These are phyloP conservation scores for Amblyjoppa proteus DNA, from an alignment of 2,888 invertebrate species.

Conservation along the genomic window DNA sequence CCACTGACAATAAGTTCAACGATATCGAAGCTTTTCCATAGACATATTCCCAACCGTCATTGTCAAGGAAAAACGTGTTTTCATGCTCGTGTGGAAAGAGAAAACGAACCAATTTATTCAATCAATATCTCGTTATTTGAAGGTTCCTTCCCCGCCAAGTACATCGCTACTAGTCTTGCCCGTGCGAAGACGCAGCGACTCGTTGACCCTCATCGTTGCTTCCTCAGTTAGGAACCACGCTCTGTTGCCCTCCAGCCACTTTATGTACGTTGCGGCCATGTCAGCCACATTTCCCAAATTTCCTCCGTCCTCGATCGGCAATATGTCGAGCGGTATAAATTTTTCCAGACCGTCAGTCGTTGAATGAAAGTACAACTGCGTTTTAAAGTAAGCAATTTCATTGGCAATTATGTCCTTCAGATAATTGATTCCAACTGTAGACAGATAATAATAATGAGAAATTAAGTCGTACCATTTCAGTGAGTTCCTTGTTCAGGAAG, in stretches of 20 bases:
- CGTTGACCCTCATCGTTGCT: constrained; percentile 87
- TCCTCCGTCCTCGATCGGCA: constrained; percentile 89
- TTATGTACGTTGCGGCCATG: constrained; percentile 75
- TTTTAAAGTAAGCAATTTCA: background rate
- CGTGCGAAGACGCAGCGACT: constrained; percentile 88
- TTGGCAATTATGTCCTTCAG: background rate
- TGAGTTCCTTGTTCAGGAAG: constrained; percentile 90
- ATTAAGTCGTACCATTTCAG: constrained; percentile 80
- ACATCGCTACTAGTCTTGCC: constrained; percentile 88
- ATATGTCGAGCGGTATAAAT: constrained; percentile 86
- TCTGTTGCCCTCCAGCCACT: constrained; percentile 80
- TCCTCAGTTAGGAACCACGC: constrained; percentile 85
- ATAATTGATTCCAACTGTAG: background rate
- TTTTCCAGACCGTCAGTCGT: constrained; percentile 85
- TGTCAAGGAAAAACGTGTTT: background rate
- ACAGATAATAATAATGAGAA: background rate
- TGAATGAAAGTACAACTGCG: constrained; percentile 85
- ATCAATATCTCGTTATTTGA: constrained; percentile 91
- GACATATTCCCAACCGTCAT: background rate
- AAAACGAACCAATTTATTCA: constrained; percentile 78
- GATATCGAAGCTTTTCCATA: background rate
- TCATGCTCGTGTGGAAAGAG: background rate
- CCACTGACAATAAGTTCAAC: constrained; percentile 25
- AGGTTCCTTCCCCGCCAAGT: constrained; percentile 90
- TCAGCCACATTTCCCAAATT: constrained; percentile 83